These are phyloP conservation scores for Aleiodes testaceus DNA, from an alignment of 2,888 invertebrate species.

Conservation along the genomic window DNA sequence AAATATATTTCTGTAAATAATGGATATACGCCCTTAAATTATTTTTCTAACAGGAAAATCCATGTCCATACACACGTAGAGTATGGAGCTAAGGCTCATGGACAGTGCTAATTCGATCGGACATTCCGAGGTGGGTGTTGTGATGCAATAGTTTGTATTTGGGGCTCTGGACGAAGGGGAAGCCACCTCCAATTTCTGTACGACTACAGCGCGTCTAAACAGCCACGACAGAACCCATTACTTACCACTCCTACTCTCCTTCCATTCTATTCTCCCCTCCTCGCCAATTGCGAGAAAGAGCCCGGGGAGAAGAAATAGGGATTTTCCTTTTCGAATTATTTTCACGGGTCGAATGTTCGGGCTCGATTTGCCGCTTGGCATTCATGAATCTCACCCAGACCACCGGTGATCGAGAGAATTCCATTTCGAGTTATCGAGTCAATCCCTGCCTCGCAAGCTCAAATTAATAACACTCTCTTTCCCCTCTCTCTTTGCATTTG, in stretches of 20 bases:
- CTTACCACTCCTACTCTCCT: conserved; percentile 50
- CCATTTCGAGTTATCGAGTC: conserved; percentile 40
- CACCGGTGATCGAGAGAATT: conserved; percentile 37
- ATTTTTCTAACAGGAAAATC: not conserved
- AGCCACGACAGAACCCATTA: conserved; percentile 66
- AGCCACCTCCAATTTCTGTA: conserved; percentile 65
- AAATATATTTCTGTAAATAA: no score
- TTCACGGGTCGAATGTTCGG: conserved; percentile 52
- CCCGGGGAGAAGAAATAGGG: conserved; percentile 24
- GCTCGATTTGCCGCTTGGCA: conserved; percentile 36
- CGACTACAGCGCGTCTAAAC: conserved; percentile 62
- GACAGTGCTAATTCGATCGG: conserved; percentile 65
- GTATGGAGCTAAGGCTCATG: conserved; percentile 43
- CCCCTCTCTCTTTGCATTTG: not conserved
- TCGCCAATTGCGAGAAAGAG: conserved; percentile 15
- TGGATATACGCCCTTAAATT: no score
- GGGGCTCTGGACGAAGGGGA: conserved; percentile 54
- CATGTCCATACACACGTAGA: conserved; percentile 39
- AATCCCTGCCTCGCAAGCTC: conserved; percentile 38
- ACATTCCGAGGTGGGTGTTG: conserved; percentile 63
- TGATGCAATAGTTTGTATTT: conserved; percentile 66
- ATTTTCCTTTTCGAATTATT: conserved; percentile 59
- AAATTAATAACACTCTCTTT: conserved; percentile 43
- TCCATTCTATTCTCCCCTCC: not conserved
- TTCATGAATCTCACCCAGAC: conserved; percentile 42